Evolutionary conservation across 2,888 invertebrate genomes (phyloP).

Genomic region (Athrips mouffetella): DNA sequence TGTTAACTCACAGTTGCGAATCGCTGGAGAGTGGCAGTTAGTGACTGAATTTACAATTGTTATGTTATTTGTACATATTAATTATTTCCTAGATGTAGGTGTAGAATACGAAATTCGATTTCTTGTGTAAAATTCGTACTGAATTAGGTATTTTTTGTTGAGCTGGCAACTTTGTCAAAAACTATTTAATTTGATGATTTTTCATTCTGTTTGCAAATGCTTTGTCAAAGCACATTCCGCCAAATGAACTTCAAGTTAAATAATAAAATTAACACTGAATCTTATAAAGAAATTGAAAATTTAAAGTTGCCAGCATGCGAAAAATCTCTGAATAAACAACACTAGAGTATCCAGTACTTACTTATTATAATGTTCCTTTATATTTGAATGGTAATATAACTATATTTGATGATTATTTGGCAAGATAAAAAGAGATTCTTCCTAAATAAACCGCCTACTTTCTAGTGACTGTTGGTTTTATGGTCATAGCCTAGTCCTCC

Average conservation of each 20-base stretch:
- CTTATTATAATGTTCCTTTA: background rate
- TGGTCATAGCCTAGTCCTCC: slow-evolving; percentile 13
- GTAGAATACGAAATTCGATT: background rate
- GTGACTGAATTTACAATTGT: slow-evolving; percentile 19
- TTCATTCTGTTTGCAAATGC: too few relatives aligned
- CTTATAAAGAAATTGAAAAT: background rate
- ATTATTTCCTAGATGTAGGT: slow-evolving; percentile 7
- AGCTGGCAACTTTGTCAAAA: too few relatives aligned
- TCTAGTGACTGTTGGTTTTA: background rate
- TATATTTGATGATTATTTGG: slow-evolving; percentile 10
- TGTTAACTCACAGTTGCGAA: background rate
- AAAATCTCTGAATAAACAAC: background rate
- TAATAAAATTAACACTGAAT: too few relatives aligned
- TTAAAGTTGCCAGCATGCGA: background rate
- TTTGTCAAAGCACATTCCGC: too few relatives aligned
- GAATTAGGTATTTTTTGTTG: slow-evolving; percentile 3
- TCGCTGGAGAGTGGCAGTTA: background rate
- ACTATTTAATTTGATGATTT: too few relatives aligned
- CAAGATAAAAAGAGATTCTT: slow-evolving; percentile 5
- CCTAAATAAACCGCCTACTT: slow-evolving; percentile 10
- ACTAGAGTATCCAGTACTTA: slow-evolving; percentile 15
- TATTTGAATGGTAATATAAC: background rate
- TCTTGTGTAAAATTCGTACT: background rate
- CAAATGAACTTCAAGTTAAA: too few relatives aligned
- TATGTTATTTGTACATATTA: slow-evolving; percentile 16